Evolutionary conservation across 2,113 vertebrate species (phyloP), one percentile per base, ranked within the genome.

Genomic region (Sakesphorus luctuosus): DNA sequence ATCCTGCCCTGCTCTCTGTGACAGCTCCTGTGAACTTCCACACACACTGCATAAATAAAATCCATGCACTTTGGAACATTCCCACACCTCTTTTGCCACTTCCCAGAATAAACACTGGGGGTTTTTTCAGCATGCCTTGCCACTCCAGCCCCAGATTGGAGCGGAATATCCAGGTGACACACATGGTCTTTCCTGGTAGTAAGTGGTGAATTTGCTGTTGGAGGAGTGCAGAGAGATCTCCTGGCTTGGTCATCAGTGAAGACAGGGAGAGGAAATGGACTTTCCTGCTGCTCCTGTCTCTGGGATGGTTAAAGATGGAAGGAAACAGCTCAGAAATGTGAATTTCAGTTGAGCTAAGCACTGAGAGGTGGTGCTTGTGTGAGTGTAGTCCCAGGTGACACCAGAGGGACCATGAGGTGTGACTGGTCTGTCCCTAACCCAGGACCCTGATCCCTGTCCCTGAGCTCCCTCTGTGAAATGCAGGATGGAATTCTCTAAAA

Each of bases 201-300:
- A 73, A 91, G 62, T 40, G 84, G n/a, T 89, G 87, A 82, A 89
- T 94, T 43, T 96, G 84, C 31, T 58, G 19, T 77, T 77, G 79
- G 87, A 84, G 65, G 71, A 50, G 58, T 1, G 19, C 81, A 43
- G 40, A 61, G 38, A 75, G 62, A 33, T 83, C 69, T 73, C 77
- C 84, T 93, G 62, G 63, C 78, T 84, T 73, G 55, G 62, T 76
- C 85, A 18, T 66, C 63, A 8, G 31, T 16, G 66, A 79, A 66
- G 66, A 26, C 31, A 56, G 65, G 67, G 84, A 82, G 62, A 68
- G 62, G 65, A 84, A 68, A 29, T 31, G 58, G 66, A 17, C 78
- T 52, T 31, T 14, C 35, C 25, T 77, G 66, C 66, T 52, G 31
- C 18, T 59, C 4, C 3, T 33, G 1, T 40, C 71, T 82, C 82